phyloP scores from a whole-genome alignment of 2,797 vertebrate genomes.

The Crenichthys baileyi region DNA sequence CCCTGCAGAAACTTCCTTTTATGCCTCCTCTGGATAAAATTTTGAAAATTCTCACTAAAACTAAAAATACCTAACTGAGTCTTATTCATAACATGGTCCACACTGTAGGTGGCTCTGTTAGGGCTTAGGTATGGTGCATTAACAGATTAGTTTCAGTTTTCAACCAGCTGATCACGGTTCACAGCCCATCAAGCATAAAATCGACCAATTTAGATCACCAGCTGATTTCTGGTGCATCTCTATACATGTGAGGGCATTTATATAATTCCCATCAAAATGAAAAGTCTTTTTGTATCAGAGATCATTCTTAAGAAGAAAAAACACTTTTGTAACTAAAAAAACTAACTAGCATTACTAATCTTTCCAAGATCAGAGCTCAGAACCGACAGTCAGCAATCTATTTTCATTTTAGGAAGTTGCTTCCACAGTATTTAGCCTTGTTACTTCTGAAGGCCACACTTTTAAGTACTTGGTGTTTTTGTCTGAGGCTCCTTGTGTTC shows the following conservation, averaged over 20 bases:
- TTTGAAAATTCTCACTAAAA: too few relatives aligned
- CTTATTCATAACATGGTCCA: too few relatives aligned
- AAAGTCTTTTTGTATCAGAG: not conserved
- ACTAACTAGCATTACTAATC: not conserved
- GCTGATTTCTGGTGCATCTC: not conserved
- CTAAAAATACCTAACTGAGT: too few relatives aligned
- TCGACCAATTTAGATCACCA: too few relatives aligned
- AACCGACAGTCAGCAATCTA: not conserved
- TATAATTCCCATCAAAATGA: not conserved
- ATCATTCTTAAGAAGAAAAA: not conserved
- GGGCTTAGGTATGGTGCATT: not conserved
- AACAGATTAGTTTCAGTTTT: not conserved
- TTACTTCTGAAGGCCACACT: not conserved
- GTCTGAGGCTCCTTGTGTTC: constrained; percentile 15
- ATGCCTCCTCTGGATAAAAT: too few relatives aligned
- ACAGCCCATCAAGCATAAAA: not conserved
- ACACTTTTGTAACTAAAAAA: not conserved
- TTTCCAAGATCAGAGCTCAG: constrained; percentile 1
- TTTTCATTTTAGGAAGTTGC: constrained; percentile 18
- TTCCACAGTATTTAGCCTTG: not conserved
- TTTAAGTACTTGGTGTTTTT: constrained; percentile 26
- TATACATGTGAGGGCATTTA: not conserved
- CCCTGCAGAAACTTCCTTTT: too few relatives aligned
- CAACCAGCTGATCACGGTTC: not conserved
- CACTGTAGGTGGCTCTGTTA: not conserved